phyloP scores from a whole-genome alignment of 2,113 vertebrate genomes.

The Vidua chalybeata region DNA sequence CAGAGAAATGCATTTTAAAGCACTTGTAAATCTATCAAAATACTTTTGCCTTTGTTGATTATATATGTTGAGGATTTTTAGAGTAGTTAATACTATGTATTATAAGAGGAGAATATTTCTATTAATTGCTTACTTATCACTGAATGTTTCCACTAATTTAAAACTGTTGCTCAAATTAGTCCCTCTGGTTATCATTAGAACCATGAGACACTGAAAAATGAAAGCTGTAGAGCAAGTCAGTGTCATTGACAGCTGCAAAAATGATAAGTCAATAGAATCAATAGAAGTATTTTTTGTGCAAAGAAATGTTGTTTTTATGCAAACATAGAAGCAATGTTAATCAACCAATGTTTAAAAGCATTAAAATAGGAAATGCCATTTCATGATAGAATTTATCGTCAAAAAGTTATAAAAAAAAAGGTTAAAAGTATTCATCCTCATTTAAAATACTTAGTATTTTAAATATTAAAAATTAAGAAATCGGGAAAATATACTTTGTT shows the following conservation, averaged over 20 bases:
- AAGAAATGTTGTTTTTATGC: conserved; percentile 26
- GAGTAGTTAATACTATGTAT: neutral
- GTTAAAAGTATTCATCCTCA: neutral
- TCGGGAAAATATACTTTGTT: neutral
- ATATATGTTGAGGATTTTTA: neutral
- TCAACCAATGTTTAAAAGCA: neutral
- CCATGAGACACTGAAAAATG: conserved; percentile 41
- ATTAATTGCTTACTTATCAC: conserved; percentile 45
- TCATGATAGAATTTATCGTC: neutral
- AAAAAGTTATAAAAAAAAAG: neutral
- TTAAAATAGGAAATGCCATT: neutral
- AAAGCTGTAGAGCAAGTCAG: conserved; percentile 37
- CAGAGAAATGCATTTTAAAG: neutral
- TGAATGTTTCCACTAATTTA: conserved; percentile 27
- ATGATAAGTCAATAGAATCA: conserved; percentile 17
- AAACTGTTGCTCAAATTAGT: conserved; percentile 52
- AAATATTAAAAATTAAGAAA: neutral
- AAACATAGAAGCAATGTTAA: conserved; percentile 10
- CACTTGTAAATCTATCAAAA: neutral
- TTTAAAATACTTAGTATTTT: neutral
- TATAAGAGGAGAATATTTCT: neutral
- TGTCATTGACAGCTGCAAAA: conserved; percentile 57
- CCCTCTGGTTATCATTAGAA: conserved; percentile 57
- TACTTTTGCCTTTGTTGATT: neutral
- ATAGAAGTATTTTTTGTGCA: conserved; percentile 6